Evolutionary conservation across 2,113 vertebrate genomes (phyloP).

Genomic region (Dromiciops gliroides): DNA sequence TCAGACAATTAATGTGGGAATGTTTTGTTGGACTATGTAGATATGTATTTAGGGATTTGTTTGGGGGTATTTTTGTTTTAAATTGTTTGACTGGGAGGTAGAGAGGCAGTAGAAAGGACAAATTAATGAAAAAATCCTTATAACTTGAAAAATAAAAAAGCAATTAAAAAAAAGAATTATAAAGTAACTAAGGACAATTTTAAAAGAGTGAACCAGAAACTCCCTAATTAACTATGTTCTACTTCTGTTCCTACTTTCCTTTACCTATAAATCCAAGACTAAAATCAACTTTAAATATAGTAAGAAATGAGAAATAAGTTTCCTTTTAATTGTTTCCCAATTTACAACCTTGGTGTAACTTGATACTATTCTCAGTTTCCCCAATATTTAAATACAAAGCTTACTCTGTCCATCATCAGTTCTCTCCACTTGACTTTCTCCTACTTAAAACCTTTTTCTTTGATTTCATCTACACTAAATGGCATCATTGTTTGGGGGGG

Average conservation of each 20-base stretch:
- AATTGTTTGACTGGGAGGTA: neutral
- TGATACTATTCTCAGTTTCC: neutral
- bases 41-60: neutral
- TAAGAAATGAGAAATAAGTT: neutral
- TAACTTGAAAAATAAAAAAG: neutral
- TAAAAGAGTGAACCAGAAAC: neutral
- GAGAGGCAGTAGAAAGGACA: neutral
- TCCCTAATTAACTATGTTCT: neutral
- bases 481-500: neutral
- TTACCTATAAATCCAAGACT: neutral
- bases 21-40: neutral
- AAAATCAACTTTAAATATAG: neutral
- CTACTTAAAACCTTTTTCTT: constrained; percentile 35
- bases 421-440: constrained; percentile 11
- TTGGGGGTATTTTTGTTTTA: neutral
- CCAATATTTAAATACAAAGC: neutral
- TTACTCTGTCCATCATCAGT: neutral
- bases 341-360: constrained; percentile 3
- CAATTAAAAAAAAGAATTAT: neutral
- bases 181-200: neutral
- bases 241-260: neutral
- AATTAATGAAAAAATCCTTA: neutral
- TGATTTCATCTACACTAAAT: constrained; percentile 29
- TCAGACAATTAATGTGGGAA: neutral
- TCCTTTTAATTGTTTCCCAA: neutral